Percentiles rank a stretch among this genome's conserved stretches.
phyloP scores from a whole-genome alignment of 2,113 vertebrate genomes.

The Clarias magur region DNA sequence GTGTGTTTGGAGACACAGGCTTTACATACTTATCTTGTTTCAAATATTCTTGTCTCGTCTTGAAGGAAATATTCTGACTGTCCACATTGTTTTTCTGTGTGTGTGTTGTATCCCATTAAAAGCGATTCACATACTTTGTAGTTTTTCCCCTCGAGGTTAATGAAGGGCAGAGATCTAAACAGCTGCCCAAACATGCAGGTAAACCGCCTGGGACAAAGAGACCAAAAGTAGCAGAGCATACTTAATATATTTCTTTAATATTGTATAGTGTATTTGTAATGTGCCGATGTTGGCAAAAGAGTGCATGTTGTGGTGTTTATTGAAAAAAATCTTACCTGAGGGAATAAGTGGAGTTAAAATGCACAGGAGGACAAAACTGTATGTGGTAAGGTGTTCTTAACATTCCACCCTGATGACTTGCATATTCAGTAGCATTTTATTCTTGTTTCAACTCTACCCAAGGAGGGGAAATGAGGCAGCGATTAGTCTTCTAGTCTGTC shows the following conservation, averaged over 20 bases:
- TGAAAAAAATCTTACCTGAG: neutral
- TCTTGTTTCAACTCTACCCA: neutral
- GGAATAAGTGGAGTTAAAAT: neutral
- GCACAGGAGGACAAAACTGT: neutral
- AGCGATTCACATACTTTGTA: conserved; percentile 23
- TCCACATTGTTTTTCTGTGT: neutral
- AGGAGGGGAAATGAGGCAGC: neutral
- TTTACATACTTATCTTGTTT: neutral
- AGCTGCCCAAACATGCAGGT: conserved; percentile 26
- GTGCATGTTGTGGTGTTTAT: neutral
- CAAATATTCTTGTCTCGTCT: neutral
- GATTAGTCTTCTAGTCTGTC: neutral
- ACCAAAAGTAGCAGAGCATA: neutral
- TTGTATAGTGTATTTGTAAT: neutral
- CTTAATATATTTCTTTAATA: neutral
- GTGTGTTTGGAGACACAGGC: neutral
- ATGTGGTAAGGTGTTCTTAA: neutral
- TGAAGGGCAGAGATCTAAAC: conserved; percentile 14
- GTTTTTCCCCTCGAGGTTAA: conserved; percentile 31
- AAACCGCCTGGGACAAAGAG: neutral
- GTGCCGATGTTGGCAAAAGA: neutral
- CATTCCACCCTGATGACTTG: neutral
- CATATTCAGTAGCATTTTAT: neutral
- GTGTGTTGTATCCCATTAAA: neutral
- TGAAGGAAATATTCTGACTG: neutral